A percentile compares a stretch with the other conserved stretches of the same genome.
These are phyloP conservation scores for Seriola aureovittata DNA, from an alignment of 2,113 vertebrate genomes.

Conservation along the genomic window DNA sequence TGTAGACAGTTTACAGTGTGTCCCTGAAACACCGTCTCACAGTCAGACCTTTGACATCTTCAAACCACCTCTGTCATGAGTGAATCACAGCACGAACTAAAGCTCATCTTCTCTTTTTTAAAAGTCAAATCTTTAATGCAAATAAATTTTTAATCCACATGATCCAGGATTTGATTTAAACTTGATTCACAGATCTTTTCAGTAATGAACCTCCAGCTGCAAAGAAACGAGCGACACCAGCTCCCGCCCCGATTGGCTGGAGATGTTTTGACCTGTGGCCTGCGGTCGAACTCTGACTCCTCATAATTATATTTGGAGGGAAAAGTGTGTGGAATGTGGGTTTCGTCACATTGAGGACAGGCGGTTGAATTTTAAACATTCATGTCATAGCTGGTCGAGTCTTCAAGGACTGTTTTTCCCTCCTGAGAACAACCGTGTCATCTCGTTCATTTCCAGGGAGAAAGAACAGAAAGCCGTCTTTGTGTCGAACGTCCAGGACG, in stretches of 20 bases:
- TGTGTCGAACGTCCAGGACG: not conserved
- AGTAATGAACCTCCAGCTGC: not conserved
- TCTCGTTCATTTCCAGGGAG: not conserved
- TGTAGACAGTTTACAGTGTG: not conserved
- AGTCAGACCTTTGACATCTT: not conserved
- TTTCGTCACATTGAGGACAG: slow-evolving; percentile 39
- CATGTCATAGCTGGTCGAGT: slow-evolving; percentile 11
- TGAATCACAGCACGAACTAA: not conserved
- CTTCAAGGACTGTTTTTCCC: slow-evolving; percentile 10
- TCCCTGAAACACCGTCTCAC: not conserved
- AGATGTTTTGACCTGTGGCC: slow-evolving; percentile 30
- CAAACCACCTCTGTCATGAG: not conserved
- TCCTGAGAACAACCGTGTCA: not conserved
- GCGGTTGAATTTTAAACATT: slow-evolving; percentile 15
- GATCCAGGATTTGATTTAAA: not conserved
- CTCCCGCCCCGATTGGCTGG: slow-evolving; percentile 29
- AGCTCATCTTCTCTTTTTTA: not conserved
- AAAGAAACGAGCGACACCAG: slow-evolving; percentile 30
- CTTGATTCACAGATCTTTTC: not conserved
- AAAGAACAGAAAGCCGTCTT: not conserved
- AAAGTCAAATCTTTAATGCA: not conserved
- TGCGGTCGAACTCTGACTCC: slow-evolving; percentile 18
- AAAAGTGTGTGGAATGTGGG: slow-evolving; percentile 47
- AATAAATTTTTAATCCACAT: not conserved
- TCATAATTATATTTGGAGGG: slow-evolving; percentile 50